Evolutionary conservation across 2,797 vertebrate genomes (phyloP).

Genomic region (Caiman crocodilus): DNA sequence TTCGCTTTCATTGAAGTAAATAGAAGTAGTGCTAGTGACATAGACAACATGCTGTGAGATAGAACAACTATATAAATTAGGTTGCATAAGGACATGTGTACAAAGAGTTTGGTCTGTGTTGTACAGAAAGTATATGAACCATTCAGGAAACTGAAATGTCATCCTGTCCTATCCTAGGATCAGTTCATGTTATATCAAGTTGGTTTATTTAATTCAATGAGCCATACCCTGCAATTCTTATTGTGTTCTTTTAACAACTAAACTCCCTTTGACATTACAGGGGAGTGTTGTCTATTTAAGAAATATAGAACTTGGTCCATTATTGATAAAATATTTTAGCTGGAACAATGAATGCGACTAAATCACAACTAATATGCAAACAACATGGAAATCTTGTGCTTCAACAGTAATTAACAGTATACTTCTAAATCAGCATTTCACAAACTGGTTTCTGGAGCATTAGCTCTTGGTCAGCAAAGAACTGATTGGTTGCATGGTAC

Average conservation of each 20-base stretch:
- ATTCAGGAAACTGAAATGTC: too few relatives aligned
- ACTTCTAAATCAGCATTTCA: not conserved
- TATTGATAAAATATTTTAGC: not conserved
- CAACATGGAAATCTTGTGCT: not conserved
- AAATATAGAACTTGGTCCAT: not conserved
- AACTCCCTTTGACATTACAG: not conserved
- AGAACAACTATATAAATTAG: not conserved
- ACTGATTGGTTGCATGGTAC: not conserved
- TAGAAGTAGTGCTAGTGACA: not conserved
- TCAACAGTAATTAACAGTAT: not conserved
- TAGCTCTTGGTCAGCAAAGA: not conserved
- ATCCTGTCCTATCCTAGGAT: too few relatives aligned
- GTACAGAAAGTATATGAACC: not conserved
- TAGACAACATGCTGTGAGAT: too few relatives aligned
- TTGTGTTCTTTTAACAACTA: not conserved
- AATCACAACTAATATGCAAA: not conserved
- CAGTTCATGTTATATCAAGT: too few relatives aligned
- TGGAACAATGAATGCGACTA: not conserved
- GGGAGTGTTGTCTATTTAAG: not conserved
- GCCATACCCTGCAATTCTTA: not conserved
- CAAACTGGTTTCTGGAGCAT: not conserved
- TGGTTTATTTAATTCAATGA: not conserved
- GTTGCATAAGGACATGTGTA: not conserved
- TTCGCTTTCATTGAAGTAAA: not conserved
- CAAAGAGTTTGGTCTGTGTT: not conserved